phyloP scores from a whole-genome alignment of 2,797 vertebrate genomes.

The Ispidina picta region DNA sequence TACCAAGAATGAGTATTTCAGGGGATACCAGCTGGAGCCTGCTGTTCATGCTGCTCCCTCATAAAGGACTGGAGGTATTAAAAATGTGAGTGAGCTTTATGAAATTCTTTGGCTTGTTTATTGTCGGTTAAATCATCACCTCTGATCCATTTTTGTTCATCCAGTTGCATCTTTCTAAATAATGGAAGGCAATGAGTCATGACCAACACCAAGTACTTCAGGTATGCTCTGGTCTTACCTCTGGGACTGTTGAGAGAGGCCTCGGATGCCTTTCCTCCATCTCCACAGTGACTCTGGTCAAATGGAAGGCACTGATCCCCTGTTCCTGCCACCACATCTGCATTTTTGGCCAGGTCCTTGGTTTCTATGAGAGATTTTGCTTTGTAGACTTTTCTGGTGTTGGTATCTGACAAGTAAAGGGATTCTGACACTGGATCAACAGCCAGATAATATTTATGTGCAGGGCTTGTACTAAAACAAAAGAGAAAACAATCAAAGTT shows the following conservation, averaged over 20 bases:
- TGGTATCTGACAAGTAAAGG: conserved; percentile 96
- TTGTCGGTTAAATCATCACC: background rate
- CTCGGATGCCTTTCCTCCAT: conserved; percentile 90
- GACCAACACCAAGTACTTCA: background rate
- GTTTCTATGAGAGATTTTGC: conserved; percentile 91
- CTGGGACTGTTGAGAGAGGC: conserved; percentile 94
- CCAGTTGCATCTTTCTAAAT: background rate
- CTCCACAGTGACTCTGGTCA: conserved; percentile 96
- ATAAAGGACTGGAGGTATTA: background rate
- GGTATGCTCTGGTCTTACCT: conserved; percentile 80
- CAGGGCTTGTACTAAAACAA: conserved; percentile 90
- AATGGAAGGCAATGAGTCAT: background rate
- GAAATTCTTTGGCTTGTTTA: background rate
- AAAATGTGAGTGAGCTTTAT: background rate
- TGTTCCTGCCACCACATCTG: conserved; percentile 94
- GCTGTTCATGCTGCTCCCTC: background rate
- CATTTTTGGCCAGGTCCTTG: conserved; percentile 92
- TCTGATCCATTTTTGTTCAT: background rate
- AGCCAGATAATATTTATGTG: conserved; percentile 97
- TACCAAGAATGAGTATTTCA: background rate
- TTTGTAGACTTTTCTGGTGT: conserved; percentile 92
- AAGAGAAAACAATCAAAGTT: conserved; percentile 60
- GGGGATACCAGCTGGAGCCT: background rate
- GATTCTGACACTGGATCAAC: conserved; percentile 93
- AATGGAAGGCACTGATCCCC: conserved; percentile 97